These are phyloP conservation scores for Folsomia manolachei DNA, from an alignment of 2,888 invertebrate species.

Conservation along the genomic window DNA sequence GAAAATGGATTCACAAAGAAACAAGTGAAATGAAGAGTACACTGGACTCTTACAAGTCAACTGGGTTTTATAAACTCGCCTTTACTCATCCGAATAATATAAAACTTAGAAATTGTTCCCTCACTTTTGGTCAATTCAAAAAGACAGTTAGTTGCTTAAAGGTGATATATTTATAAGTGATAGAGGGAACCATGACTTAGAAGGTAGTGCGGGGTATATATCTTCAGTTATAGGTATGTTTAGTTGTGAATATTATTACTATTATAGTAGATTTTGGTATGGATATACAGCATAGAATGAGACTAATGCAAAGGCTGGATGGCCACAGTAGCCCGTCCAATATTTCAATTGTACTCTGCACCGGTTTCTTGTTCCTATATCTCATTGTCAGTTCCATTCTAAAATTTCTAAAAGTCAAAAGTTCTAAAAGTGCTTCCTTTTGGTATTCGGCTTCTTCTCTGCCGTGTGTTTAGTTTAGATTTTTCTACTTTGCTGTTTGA, in stretches of 20 bases:
- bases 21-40: not conserved
- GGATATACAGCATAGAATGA: not conserved
- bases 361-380: not conserved
- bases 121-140: no score
- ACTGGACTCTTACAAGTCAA: not conserved
- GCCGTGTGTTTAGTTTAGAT: not conserved
- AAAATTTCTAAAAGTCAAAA: slow-evolving; percentile 5
- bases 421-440: not conserved
- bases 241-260: not conserved
- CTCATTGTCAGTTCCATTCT: slow-evolving; percentile 9
- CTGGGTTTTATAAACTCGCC: not conserved
- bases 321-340: not conserved
- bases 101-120: no score
- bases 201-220: not conserved
- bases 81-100: no score
- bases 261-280: not conserved
- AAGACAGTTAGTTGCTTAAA: no score
- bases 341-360: slow-evolving; percentile 4
- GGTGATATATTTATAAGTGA: no score
- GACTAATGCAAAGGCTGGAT: not conserved
- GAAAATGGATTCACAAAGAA: no score
- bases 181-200: no score
- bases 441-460: slow-evolving; percentile 2
- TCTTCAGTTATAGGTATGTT: not conserved
- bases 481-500: slow-evolving; percentile 1